Conservation (phyloP, 1,140 invertebrate species). For the Dufourea novaeangliae region DNA sequence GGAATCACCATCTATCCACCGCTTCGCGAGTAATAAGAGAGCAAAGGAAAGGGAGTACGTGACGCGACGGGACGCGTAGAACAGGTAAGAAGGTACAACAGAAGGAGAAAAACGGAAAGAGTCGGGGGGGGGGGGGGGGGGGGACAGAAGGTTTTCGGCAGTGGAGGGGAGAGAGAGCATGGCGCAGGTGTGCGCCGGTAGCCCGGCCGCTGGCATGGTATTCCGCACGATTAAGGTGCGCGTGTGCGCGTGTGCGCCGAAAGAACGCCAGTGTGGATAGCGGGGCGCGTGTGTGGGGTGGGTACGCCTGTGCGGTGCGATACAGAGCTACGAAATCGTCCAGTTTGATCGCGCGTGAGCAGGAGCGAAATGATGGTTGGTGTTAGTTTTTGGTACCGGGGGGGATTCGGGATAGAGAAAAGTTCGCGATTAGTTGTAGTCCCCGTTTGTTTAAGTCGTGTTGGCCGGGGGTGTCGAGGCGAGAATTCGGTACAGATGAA, state of each 20-base stretch:
- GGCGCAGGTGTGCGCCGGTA: constrained; percentile 46
- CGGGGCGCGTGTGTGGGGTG: not conserved
- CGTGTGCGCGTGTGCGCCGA: constrained; percentile 38
- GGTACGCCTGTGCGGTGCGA: constrained; percentile 38
- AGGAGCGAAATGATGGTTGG: constrained; percentile 10
- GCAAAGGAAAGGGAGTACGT: not conserved
- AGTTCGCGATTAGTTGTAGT: not conserved
- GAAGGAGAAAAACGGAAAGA: not conserved
- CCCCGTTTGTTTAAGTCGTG: not conserved
- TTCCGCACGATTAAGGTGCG: constrained; percentile 39
- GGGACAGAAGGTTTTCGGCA: constrained; percentile 25
- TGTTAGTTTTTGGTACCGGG: not conserved
- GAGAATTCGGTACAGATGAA: too few relatives aligned
- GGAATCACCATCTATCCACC: too few relatives aligned
- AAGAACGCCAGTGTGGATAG: not conserved
- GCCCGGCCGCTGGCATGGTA: constrained; percentile 47
- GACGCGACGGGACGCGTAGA: not conserved
- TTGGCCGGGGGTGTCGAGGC: not conserved
- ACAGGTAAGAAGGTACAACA: not conserved
- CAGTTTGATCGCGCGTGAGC: constrained; percentile 26
- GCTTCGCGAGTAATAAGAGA: not conserved
- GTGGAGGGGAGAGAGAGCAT: constrained; percentile 12
- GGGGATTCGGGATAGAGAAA: not conserved
- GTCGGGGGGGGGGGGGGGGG: not conserved
- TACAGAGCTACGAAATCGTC: constrained; percentile 12